Evolutionary conservation across 30 jellyfish, hydroid and myxozoan genomes (phyloP).

Genomic region (Clytia hemisphaerica): DNA sequence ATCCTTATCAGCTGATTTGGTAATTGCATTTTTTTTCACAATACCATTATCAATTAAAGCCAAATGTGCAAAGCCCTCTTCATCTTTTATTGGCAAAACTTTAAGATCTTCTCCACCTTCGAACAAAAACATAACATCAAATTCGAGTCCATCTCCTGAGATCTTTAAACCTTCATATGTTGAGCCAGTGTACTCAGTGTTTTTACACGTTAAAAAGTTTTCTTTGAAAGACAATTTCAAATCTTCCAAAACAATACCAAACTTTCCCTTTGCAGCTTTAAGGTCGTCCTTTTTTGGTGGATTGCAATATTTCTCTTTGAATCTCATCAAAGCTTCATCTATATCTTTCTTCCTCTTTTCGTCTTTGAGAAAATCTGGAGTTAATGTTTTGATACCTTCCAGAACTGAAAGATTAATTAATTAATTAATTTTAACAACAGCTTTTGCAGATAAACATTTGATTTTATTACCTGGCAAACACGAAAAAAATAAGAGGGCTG

Average conservation of each 20-base stretch:
- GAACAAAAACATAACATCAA: slow-evolving; percentile 11
- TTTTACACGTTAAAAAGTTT: not conserved
- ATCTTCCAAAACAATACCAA: not conserved
- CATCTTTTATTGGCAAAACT: not conserved
- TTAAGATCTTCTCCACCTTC: not conserved
- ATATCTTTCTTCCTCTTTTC: not conserved
- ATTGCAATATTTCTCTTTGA: not conserved
- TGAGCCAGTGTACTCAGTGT: not conserved
- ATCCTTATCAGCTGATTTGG: not conserved
- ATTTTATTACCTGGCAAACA: too few species aligned
- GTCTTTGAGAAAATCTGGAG: too few species aligned
- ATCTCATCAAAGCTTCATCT: not conserved
- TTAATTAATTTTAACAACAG: too few species aligned
- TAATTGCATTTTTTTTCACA: not conserved
- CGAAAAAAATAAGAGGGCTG: too few species aligned
- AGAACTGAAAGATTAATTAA: too few species aligned
- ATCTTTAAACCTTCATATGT: slow-evolving; percentile 7
- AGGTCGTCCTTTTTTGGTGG: not conserved
- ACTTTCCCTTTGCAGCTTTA: not conserved
- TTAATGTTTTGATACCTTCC: too few species aligned
- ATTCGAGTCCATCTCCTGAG: not conserved
- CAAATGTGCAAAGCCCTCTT: not conserved
- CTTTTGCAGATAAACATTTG: too few species aligned
- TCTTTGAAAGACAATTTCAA: not conserved
- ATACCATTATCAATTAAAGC: not conserved